Percentiles rank a stretch among this genome's conserved stretches.
phyloP scores from a whole-genome alignment of 2,888 invertebrate species.

The Micropterix aruncella region DNA sequence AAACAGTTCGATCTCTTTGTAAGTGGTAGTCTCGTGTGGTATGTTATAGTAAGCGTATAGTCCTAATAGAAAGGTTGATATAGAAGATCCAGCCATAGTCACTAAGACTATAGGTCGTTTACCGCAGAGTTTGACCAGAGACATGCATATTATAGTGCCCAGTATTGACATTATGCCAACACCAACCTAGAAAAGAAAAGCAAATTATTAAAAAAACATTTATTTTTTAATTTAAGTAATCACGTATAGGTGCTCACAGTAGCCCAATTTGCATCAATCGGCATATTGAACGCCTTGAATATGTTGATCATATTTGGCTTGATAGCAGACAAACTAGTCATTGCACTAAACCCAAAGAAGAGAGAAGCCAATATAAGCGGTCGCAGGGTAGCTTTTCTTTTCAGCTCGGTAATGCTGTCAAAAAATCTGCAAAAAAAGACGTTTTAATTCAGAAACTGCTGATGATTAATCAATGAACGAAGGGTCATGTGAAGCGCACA shows the following conservation, averaged over 20 bases:
- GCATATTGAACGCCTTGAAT: conserved; percentile 18
- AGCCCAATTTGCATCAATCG: conserved; percentile 18
- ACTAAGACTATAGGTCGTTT: conserved; percentile 27
- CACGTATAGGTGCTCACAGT: conserved; percentile 31
- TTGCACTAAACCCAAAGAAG: conserved; percentile 19
- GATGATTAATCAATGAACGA: no score
- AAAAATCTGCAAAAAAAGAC: no score
- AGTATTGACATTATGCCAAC: neutral
- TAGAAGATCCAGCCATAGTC: conserved; percentile 25
- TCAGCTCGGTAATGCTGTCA: no score
- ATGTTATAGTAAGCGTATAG: conserved; percentile 15
- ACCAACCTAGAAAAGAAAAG: neutral
- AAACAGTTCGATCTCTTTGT: conserved; percentile 6
- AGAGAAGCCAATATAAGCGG: conserved; percentile 18
- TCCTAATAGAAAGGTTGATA: conserved; percentile 18
- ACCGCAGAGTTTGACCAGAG: conserved; percentile 9
- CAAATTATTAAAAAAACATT: no score
- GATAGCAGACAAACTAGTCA: conserved; percentile 18
- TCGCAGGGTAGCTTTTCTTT: conserved; percentile 10
- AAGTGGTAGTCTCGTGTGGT: conserved; percentile 14
- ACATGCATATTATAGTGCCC: neutral
- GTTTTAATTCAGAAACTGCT: no score
- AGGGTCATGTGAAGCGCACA: no score
- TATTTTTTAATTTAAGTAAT: no score
- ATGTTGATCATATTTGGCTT: conserved; percentile 21